These are phyloP conservation scores for Mugil cephalus DNA, from an alignment of 2,113 vertebrate genomes.

Conservation along the genomic window DNA sequence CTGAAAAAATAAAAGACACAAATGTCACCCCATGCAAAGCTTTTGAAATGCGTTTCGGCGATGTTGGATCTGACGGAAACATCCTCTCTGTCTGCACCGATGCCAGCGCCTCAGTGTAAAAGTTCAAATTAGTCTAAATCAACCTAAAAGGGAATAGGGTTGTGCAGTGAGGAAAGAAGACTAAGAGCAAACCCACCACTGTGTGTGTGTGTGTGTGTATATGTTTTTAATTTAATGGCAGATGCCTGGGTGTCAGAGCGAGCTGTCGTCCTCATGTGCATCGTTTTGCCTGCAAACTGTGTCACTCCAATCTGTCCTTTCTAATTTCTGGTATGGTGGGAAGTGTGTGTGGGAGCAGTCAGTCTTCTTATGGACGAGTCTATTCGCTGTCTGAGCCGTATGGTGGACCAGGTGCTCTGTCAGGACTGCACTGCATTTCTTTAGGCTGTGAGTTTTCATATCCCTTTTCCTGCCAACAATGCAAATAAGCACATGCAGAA, in stretches of 20 bases:
- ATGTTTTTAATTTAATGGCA: neutral
- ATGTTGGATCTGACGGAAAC: conserved; percentile 1
- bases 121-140: neutral
- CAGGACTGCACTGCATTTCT: conserved; percentile 34
- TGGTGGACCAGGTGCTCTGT: conserved; percentile 21
- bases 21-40: neutral
- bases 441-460: conserved; percentile 26
- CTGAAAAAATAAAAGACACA: neutral
- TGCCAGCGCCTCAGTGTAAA: neutral
- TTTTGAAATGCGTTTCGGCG: neutral
- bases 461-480: conserved; percentile 6
- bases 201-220: neutral
- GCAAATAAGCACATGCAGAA: conserved; percentile 2
- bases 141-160: neutral
- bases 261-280: conserved; percentile 26
- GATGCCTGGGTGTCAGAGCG: conserved; percentile 28
- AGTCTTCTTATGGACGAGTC: conserved; percentile 47
- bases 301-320: conserved; percentile 45
- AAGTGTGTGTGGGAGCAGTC: conserved; percentile 39
- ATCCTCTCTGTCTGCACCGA: neutral
- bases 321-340: conserved; percentile 30
- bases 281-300: conserved; percentile 26
- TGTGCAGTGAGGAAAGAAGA: neutral
- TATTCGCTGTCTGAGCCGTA: conserved; percentile 30
- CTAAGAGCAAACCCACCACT: neutral